These are phyloP conservation scores for Drosophila leonis DNA, from an alignment of 2,888 invertebrate species.

Conservation along the genomic window DNA sequence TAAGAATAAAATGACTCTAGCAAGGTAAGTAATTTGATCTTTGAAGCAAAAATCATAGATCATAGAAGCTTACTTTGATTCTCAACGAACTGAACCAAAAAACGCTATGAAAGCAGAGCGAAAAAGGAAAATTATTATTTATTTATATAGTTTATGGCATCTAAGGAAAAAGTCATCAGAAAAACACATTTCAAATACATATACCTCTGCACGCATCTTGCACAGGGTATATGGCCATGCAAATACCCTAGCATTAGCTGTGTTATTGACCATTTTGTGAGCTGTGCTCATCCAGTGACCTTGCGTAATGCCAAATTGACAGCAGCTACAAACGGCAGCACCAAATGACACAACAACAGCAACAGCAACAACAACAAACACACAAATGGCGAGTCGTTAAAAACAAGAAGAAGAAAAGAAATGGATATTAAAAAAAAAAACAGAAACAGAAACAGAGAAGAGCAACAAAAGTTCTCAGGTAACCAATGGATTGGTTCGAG, in stretches of 20 bases:
- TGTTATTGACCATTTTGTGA: conserved; percentile 20
- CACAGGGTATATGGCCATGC: background rate
- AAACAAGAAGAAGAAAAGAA: background rate
- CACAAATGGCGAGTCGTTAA: conserved; percentile 30
- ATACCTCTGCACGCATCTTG: background rate
- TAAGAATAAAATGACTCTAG: no score
- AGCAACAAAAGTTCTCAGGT: conserved; percentile 53
- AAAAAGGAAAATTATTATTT: no score
- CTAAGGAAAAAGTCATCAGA: no score
- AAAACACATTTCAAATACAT: no score
- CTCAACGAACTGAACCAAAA: no score
- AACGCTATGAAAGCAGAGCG: no score
- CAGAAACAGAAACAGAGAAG: background rate
- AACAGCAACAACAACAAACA: conserved; percentile 3
- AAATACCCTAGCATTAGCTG: background rate
- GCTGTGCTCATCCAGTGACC: conserved; percentile 47
- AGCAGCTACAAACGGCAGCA: conserved; percentile 41
- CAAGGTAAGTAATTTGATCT: no score
- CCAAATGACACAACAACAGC: conserved; percentile 24
- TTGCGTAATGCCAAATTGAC: conserved; percentile 60
- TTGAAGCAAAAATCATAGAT: no score
- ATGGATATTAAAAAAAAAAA: conserved; percentile 10
- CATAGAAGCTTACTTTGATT: no score
- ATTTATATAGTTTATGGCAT: no score
- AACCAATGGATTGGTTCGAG: conserved; percentile 80